phyloP scores from a whole-genome alignment of 2,888 invertebrate genomes.

The Mesopsocus fuscifrons region DNA sequence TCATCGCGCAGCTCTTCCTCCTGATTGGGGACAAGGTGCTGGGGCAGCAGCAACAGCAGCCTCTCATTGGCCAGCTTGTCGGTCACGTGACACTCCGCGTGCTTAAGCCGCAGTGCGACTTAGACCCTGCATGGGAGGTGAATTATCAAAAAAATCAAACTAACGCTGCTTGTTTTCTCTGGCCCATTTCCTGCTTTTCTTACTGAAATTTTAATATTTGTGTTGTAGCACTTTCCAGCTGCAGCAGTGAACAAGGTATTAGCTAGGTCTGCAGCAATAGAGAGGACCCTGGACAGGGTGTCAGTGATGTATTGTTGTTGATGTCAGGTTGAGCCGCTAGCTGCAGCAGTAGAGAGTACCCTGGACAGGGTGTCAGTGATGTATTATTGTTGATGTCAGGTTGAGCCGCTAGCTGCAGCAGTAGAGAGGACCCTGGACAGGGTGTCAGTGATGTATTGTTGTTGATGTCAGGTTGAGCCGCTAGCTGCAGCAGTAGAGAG shows the following conservation, averaged over 20 bases:
- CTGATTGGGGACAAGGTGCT: constrained; percentile 39
- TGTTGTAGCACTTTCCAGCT: too few relatives aligned
- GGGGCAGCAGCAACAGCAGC: constrained; percentile 20
- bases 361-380: constrained; percentile 35
- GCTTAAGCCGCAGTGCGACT: constrained; percentile 59
- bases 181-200: too few relatives aligned
- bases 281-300: constrained; percentile 40
- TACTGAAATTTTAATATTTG: too few relatives aligned
- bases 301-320: too few relatives aligned
- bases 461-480: too few relatives aligned
- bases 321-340: constrained; percentile 45
- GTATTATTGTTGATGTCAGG: too few relatives aligned
- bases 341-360: constrained; percentile 40
- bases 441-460: constrained; percentile 32
- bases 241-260: too few relatives aligned
- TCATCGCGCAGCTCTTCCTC: constrained; percentile 38
- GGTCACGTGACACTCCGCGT: constrained; percentile 55
- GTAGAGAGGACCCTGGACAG: constrained; percentile 41
- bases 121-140: constrained; percentile 52
- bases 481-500: constrained; percentile 41
- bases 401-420: constrained; percentile 41
- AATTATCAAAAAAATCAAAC: too few relatives aligned
- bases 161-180: too few relatives aligned
- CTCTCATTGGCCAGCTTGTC: constrained; percentile 35
- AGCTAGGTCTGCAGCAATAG: constrained; percentile 37